Percentiles rank a stretch among this genome's conserved stretches.
Conservation (phyloP, 2,113 vertebrate species). For the Tylochromis polylepis region DNA sequence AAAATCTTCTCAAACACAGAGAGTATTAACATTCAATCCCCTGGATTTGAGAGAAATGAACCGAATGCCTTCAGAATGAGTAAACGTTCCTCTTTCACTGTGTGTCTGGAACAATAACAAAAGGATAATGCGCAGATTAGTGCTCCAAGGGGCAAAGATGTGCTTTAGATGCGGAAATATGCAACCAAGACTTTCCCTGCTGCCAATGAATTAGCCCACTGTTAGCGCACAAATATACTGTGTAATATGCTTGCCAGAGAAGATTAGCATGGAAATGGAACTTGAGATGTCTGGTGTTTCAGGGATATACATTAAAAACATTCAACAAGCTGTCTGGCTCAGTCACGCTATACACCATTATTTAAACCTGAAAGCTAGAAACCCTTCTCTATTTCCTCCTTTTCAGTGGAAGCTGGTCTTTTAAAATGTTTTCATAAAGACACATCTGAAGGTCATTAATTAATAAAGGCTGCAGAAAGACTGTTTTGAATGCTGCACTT, state of each 20-base stretch:
- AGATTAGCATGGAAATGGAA: constrained; percentile 65
- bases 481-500: constrained; percentile 16
- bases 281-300: constrained; percentile 60
- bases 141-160: constrained; percentile 52
- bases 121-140: constrained; percentile 70
- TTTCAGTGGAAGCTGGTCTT: constrained; percentile 11
- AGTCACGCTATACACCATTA: neutral
- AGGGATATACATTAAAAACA: constrained; percentile 48
- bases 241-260: constrained; percentile 50
- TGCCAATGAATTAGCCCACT: constrained; percentile 67
- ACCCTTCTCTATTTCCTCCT: neutral
- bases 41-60: constrained; percentile 57
- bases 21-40: constrained; percentile 48
- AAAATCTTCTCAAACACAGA: constrained; percentile 40
- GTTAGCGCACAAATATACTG: constrained; percentile 52
- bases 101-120: constrained; percentile 66
- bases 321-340: constrained; percentile 20
- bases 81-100: constrained; percentile 57
- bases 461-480: constrained; percentile 6
- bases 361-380: constrained; percentile 2
- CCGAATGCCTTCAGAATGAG: constrained; percentile 60
- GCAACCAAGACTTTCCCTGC: constrained; percentile 49
- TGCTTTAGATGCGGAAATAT: constrained; percentile 68
- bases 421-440: constrained; percentile 10
- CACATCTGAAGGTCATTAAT: constrained; percentile 31